Conservation (phyloP, 2,797 vertebrate species). For the Rhabdophis nuchalis region DNA sequence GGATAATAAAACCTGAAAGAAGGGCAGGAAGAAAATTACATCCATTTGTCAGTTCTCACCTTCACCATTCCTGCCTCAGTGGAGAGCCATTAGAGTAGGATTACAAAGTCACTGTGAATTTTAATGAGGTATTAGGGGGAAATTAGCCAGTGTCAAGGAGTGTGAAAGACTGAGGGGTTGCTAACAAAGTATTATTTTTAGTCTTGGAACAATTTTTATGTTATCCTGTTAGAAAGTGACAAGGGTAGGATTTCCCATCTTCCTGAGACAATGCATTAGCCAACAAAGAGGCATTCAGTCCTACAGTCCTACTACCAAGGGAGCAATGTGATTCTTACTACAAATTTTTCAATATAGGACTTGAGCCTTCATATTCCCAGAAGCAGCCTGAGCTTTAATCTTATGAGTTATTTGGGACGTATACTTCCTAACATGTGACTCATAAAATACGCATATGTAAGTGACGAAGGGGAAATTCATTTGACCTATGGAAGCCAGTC, state of each 20-base stretch:
- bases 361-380: constrained; percentile 5
- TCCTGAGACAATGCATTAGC: constrained; percentile 40
- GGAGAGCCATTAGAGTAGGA: constrained; percentile 45
- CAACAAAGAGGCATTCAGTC: constrained; percentile 31
- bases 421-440: not conserved
- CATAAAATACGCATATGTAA: not conserved
- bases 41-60: constrained; percentile 50
- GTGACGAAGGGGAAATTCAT: not conserved
- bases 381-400: not conserved
- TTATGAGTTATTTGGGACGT: not conserved
- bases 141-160: constrained; percentile 50
- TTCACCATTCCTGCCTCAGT: constrained; percentile 37
- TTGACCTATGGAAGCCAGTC: not conserved
- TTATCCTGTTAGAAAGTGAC: constrained; percentile 53
- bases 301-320: constrained; percentile 4
- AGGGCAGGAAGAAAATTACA: constrained; percentile 39
- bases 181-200: constrained; percentile 45
- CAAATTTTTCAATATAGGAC: constrained; percentile 26
- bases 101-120: constrained; percentile 51
- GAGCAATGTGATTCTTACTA: constrained; percentile 38
- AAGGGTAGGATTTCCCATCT: constrained; percentile 11
- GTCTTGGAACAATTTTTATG: constrained; percentile 50
- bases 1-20: constrained; percentile 79
- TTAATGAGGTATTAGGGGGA: constrained; percentile 55
- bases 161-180: constrained; percentile 46